phyloP scores from a whole-genome alignment of 1,140 invertebrate genomes.

The Drosophila melanica region DNA sequence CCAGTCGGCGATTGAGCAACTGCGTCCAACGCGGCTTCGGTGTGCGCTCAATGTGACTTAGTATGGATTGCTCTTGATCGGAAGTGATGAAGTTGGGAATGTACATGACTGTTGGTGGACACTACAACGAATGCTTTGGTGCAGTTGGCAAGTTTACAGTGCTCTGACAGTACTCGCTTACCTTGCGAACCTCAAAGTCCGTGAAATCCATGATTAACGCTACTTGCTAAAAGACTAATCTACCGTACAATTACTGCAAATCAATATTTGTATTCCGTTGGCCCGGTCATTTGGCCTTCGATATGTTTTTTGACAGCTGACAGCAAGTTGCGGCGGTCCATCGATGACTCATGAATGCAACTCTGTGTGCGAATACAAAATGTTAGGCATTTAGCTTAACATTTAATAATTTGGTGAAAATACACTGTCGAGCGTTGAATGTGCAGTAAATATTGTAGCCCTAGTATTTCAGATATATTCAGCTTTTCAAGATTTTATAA shows the following conservation, averaged over 20 bases:
- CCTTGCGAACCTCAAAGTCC: constrained; percentile 78
- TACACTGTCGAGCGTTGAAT: too few species aligned
- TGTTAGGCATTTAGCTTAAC: background rate
- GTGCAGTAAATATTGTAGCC: background rate
- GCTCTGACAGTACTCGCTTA: constrained; percentile 2
- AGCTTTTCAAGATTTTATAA: too few species aligned
- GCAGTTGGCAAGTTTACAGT: background rate
- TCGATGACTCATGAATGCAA: constrained; percentile 1
- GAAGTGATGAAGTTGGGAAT: constrained; percentile 95
- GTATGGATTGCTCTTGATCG: constrained; percentile 91
- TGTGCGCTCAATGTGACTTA: constrained; percentile 89
- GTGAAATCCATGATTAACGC: constrained; percentile 75
- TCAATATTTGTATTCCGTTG: constrained; percentile 65
- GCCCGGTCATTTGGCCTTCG: constrained; percentile 36
- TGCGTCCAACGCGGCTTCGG: constrained; percentile 99
- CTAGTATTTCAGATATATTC: background rate
- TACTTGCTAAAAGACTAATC: constrained; percentile 39
- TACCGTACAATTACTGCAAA: constrained; percentile 59
- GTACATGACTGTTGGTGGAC: constrained; percentile 91
- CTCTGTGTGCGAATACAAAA: background rate
- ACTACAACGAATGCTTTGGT: constrained; percentile 83
- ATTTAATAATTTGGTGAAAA: background rate
- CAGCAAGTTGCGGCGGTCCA: constrained; percentile 2
- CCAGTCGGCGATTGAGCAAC: constrained; percentile 93
- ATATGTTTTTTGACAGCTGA: constrained; percentile 27